phyloP scores from a whole-genome alignment of 2,113 vertebrate genomes.

The Oriolus oriolus region DNA sequence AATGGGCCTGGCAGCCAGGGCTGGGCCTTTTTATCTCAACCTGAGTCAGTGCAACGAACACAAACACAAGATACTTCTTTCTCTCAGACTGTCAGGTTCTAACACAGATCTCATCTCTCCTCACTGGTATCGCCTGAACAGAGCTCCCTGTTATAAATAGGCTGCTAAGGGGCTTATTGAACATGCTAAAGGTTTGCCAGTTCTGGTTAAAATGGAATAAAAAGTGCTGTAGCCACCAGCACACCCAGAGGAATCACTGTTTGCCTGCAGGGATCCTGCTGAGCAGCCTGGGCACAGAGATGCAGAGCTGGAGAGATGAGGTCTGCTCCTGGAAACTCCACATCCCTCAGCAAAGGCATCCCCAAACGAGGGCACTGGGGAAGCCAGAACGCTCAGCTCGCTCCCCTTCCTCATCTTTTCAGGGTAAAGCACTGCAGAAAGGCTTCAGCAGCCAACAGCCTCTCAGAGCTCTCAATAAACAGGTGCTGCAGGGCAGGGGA shows the following conservation, averaged over 20 bases:
- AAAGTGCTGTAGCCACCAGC: neutral
- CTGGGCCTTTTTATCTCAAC: neutral
- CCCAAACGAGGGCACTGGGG: neutral
- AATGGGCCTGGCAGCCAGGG: neutral
- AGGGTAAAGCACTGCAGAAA: neutral
- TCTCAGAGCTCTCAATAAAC: neutral
- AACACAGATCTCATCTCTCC: neutral
- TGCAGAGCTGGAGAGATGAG: neutral
- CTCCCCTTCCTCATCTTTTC: neutral
- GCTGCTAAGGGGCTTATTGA: neutral
- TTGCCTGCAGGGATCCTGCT: neutral
- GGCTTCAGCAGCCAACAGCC: neutral
- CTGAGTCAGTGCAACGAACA: neutral
- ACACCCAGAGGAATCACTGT: neutral
- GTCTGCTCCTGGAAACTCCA: neutral
- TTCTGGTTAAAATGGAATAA: neutral
- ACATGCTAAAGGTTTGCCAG: neutral
- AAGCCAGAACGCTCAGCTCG: neutral
- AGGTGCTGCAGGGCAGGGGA: neutral
- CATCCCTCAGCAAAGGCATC: neutral
- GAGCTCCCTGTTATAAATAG: neutral
- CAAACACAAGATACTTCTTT: neutral
- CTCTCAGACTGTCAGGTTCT: neutral
- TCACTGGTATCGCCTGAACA: neutral
- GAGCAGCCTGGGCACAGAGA: neutral